These are phyloP conservation scores for Platerodrilus igneus DNA, from an alignment of 2,888 invertebrate genomes.

Conservation along the genomic window DNA sequence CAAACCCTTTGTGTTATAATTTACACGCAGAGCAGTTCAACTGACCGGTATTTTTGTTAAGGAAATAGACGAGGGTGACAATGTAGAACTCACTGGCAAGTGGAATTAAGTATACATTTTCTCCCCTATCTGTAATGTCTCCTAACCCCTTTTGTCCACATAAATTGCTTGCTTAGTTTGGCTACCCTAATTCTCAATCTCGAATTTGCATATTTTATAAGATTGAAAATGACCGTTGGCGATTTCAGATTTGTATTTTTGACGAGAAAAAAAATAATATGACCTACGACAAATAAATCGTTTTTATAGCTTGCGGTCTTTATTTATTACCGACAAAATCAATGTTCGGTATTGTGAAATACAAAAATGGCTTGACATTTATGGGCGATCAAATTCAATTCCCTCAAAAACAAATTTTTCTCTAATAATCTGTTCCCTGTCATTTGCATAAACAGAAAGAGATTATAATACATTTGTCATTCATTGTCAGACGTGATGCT, in stretches of 20 bases:
- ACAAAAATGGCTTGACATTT: constrained; percentile 42
- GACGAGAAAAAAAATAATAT: constrained; percentile 1
- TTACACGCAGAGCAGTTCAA: constrained; percentile 15
- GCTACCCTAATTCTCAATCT: constrained; percentile 36
- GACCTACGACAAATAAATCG: background rate
- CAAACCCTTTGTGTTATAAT: constrained; percentile 8
- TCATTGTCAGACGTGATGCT: too few relatives aligned
- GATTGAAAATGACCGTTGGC: constrained; percentile 25
- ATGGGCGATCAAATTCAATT: constrained; percentile 43
- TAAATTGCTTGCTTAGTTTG: constrained; percentile 43
- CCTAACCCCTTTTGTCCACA: constrained; percentile 42
- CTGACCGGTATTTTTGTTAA: constrained; percentile 15
- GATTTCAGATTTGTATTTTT: constrained; percentile 9
- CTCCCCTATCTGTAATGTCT: constrained; percentile 41
- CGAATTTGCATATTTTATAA: constrained; percentile 36
- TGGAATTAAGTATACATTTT: constrained; percentile 42
- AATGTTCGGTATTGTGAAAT: constrained; percentile 38
- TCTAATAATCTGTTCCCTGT: constrained; percentile 20
- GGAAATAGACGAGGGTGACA: constrained; percentile 19
- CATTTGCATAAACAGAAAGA: constrained; percentile 22
- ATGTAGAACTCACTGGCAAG: constrained; percentile 27
- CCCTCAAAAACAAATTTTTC: constrained; percentile 18
- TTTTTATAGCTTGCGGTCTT: constrained; percentile 39
- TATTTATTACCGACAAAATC: constrained; percentile 45
- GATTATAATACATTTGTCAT: too few relatives aligned